Evolutionary conservation across 2,888 invertebrate species (phyloP).

Genomic region (Hermodice carunculata): DNA sequence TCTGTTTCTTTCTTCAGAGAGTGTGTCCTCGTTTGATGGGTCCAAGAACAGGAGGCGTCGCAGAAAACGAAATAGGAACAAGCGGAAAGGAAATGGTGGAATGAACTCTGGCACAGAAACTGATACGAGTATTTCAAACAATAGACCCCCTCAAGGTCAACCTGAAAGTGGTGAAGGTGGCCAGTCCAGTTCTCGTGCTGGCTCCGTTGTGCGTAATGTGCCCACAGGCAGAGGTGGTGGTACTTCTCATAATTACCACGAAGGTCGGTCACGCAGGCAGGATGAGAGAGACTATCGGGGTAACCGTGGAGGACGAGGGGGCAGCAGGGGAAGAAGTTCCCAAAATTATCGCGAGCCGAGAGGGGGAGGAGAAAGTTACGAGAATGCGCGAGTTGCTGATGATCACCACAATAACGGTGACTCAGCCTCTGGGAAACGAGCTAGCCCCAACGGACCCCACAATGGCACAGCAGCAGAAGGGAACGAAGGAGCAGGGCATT

Average conservation of each 20-base stretch:
- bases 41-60: slow-evolving; percentile 13
- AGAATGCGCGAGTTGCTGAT: neutral
- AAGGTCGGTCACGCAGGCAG: neutral
- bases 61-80: slow-evolving; percentile 19
- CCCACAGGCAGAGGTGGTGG: slow-evolving; percentile 8
- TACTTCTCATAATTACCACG: neutral
- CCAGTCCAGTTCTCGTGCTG: neutral
- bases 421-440: neutral
- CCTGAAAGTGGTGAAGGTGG: neutral
- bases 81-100: slow-evolving; percentile 10
- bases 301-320: neutral
- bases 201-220: slow-evolving; percentile 7
- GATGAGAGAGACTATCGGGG: neutral
- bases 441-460: neutral
- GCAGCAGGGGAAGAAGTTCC: neutral
- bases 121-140: slow-evolving; percentile 16
- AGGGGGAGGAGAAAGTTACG: neutral
- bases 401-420: neutral
- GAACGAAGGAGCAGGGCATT: neutral
- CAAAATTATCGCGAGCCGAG: slow-evolving; percentile 1
- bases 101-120: slow-evolving; percentile 25
- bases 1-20: slow-evolving; percentile 25
- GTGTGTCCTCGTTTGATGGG: slow-evolving; percentile 33
- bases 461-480: neutral
- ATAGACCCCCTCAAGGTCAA: neutral